Evolutionary conservation across 2,888 invertebrate genomes (phyloP), one percentile per base, ranked within the genome.

Genomic region (Thumatha senex): DNA sequence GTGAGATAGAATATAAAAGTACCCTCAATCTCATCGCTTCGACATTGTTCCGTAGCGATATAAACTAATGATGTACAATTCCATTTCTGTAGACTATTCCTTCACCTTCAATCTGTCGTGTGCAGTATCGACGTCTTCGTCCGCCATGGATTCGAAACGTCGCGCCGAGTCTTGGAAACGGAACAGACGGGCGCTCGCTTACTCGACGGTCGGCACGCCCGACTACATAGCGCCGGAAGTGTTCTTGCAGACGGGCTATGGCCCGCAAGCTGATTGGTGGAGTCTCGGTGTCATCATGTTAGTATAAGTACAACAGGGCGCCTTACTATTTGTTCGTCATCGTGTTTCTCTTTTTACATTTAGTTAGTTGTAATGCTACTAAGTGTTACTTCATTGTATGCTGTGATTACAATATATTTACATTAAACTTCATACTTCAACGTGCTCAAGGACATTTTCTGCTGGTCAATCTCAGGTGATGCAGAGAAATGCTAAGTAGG

Each of bases 181-280:
- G 67, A 99, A 99, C 86, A 93, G 99, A 72, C 94, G 99, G 83
- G 98, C 98, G 58, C 90, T 99, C 63, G 99, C 98, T 1, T 98
- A 98, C 86, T 97, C 97, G 68, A 97, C 97, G 0, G 97, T 98
- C 7, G 99, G 99, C 48, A 99, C 99, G 44, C 99, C 99, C 2
- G 99, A 99, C 92, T 99, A 99, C 83, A 99, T 99, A 76, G 99
- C 99, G 31, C 99, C 99, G 0, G 99, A 99, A 93, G 99, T 99
- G 71, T 99, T 97, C 90, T 93, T 97, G 69, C 99, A 99, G 91
- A 98, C 98, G 34, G 99, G 99, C 39, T 99, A 99, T 87, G 98
- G 98, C 3, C 96, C 98, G 44, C 96, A 98, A 52, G 99, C 99
- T 74, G 99, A 99, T 89, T 99, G 99, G 98, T 99, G 99, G 99